These are phyloP conservation scores for Gephyroberyx darwinii DNA, from an alignment of 2,797 vertebrate genomes.

Conservation along the genomic window DNA sequence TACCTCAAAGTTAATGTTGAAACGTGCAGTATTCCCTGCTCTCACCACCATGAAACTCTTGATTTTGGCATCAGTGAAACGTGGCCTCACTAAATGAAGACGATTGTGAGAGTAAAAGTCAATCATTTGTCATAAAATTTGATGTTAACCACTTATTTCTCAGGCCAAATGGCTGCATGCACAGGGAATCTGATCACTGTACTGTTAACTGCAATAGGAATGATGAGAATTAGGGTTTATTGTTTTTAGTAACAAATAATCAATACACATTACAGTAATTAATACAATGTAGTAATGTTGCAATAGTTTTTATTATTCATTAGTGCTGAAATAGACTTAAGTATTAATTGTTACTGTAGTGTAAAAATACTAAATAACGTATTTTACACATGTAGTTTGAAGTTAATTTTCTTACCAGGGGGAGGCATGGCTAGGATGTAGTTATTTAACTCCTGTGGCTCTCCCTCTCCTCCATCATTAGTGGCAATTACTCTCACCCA, in stretches of 20 bases:
- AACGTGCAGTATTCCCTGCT: conserved; percentile 85
- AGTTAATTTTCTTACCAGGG: conserved; percentile 78
- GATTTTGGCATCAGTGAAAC: conserved; percentile 82
- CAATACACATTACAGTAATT: not conserved
- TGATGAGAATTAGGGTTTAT: not conserved
- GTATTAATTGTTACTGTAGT: not conserved
- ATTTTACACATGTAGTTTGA: conserved; percentile 6
- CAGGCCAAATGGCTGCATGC: too few species aligned
- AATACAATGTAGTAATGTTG: not conserved
- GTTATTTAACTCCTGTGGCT: conserved; percentile 80
- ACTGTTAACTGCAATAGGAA: not conserved
- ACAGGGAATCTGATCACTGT: too few species aligned
- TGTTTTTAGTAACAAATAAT: not conserved
- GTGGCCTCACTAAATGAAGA: conserved; percentile 83
- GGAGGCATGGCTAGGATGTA: conserved; percentile 78
- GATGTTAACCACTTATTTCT: too few species aligned
- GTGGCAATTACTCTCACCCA: conserved; percentile 84
- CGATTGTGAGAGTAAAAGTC: not conserved
- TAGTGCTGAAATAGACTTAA: not conserved
- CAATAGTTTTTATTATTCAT: not conserved
- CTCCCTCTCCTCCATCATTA: conserved; percentile 83
- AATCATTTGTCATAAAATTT: too few species aligned
- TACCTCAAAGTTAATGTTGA: conserved; percentile 90
- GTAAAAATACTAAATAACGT: not conserved
- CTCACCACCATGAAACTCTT: conserved; percentile 85